These are phyloP conservation scores for Aegotheles bennettii DNA, from an alignment of 2,113 vertebrate genomes.

Conservation along the genomic window DNA sequence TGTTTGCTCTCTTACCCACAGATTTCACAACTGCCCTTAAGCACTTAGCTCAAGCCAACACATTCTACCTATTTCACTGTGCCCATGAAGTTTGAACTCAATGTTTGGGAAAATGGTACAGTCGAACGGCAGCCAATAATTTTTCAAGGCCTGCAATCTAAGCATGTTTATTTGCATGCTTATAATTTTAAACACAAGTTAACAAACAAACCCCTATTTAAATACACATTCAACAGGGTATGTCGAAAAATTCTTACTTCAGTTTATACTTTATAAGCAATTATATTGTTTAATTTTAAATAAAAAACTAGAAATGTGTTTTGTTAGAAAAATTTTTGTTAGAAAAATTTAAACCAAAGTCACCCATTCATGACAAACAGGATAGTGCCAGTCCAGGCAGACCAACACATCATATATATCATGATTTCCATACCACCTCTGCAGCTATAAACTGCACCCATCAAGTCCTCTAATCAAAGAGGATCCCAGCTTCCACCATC, in stretches of 20 bases:
- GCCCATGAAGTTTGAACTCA: too few species aligned
- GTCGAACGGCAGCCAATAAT: background rate
- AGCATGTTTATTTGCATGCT: background rate
- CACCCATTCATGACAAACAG: background rate
- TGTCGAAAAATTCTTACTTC: background rate
- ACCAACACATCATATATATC: fast-evolving
- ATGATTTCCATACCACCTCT: background rate
- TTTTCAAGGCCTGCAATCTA: background rate
- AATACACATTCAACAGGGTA: background rate
- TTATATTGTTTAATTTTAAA: background rate
- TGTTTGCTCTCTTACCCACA: background rate
- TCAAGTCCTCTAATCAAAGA: background rate
- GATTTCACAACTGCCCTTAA: background rate
- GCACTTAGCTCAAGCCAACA: background rate
- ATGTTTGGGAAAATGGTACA: background rate
- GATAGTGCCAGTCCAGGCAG: background rate
- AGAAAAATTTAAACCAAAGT: background rate
- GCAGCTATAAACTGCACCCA: background rate
- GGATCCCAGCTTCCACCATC: background rate
- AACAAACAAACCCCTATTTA: background rate
- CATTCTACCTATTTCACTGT: too few species aligned
- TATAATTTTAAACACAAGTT: background rate
- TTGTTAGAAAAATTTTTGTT: too few species aligned
- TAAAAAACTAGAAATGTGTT: background rate
- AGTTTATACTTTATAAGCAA: background rate